phyloP scores from a whole-genome alignment of 2,888 invertebrate genomes.

The Macrophya alboannulata region DNA sequence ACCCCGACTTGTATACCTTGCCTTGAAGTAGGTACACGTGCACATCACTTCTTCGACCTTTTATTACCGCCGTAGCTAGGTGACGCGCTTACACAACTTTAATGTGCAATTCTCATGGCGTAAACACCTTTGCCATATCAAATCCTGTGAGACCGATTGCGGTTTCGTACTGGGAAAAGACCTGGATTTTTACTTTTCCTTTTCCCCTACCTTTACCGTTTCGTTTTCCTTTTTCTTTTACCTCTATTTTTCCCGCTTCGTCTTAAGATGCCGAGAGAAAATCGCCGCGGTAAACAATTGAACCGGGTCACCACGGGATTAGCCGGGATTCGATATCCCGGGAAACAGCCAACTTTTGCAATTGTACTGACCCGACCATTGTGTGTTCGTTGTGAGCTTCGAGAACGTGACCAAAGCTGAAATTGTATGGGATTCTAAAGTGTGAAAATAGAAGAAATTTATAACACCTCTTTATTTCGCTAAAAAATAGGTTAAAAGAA shows the following conservation, averaged over 20 bases:
- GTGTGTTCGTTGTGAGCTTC: background rate
- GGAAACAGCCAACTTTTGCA: slow-evolving; percentile 27
- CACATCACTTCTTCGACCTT: background rate
- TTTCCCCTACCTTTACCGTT: background rate
- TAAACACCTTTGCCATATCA: background rate
- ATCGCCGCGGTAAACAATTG: slow-evolving; percentile 48
- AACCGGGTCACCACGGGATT: slow-evolving; percentile 52
- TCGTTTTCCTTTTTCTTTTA: background rate
- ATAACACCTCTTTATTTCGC: background rate
- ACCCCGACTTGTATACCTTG: slow-evolving; percentile 22
- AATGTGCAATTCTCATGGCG: slow-evolving; percentile 14
- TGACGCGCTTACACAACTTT: background rate
- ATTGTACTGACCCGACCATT: slow-evolving; percentile 21
- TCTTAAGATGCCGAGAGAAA: slow-evolving; percentile 1
- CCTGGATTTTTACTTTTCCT: too few relatives aligned
- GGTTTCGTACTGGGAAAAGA: background rate
- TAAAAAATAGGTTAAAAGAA: background rate
- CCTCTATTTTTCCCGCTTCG: background rate
- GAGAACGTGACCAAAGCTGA: background rate
- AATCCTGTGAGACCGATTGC: background rate
- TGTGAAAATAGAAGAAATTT: background rate
- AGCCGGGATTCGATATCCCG: slow-evolving; percentile 43
- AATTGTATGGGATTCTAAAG: slow-evolving; percentile 10
- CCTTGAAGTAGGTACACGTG: background rate
- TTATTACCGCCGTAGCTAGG: background rate